Base-by-base conservation (phyloP, 2,888 invertebrate genomes). In the Eilema griseolum region DNA sequence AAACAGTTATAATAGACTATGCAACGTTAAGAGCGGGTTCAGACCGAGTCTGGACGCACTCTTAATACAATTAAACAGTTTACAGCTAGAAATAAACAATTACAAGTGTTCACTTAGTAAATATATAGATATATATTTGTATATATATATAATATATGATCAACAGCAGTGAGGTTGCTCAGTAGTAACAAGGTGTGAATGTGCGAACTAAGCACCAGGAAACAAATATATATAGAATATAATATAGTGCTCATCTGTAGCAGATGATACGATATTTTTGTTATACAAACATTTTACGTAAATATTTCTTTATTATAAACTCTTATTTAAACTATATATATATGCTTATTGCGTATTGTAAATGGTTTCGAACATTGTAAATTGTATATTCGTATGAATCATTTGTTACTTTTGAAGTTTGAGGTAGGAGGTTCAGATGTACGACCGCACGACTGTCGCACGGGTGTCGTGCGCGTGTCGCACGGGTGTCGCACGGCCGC, bases 281-380 rank as follows among this genome's bases (percentile, higher is more conserved):
- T 88, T 83, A 90, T 89, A 90, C 90, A 92, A 92, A 91, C 87
- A 87, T 82, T 90, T 92, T 91, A 91, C 88, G 92, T 94, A 94
- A 94, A 94, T 94, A 94, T 92, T 93, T 93, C 88, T 93, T 90
- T 92, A 89, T 90, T 91, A 92, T 93, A 93, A 93, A 94, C 92
- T 94, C 93, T 94, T 91, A 93, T 90, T 90, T 90, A 90, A 87
- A 90, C 91, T 94, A 93, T 93, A 90, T 93, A 90, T 90, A 88
- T 88, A 90, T 86, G 88, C 90, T 92, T 92, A 94, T 90, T 92
- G 93, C 91, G 85, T 91, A 90, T 79, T 86, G 92, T 90, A 92
- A 92, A 92, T 87, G 89, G 93, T 89, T 86, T 90, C 89, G 90
- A 93, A 91, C 83, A 81, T 81, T 82, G 83, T 87, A 86, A 84